phyloP scores from a whole-genome alignment of 2,888 invertebrate genomes.

The Pachymerium ferrugineum region DNA sequence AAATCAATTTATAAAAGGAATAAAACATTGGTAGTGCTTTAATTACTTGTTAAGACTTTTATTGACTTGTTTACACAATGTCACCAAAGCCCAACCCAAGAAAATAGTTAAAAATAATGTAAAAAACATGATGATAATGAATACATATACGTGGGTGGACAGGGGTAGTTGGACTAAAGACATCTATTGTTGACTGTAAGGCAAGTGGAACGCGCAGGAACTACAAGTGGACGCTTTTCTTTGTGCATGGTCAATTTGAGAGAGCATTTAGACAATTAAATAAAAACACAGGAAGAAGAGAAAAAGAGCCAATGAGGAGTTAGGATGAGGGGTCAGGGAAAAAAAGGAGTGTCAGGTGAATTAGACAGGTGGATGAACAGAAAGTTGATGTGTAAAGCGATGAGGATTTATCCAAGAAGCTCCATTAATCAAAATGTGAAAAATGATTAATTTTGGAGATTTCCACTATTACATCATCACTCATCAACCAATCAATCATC shows the following conservation, averaged over 20 bases:
- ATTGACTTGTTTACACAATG: not conserved
- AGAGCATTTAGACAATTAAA: constrained; percentile 27
- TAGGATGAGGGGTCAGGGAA: constrained; percentile 15
- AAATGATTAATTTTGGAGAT: constrained; percentile 22
- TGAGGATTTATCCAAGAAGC: not conserved
- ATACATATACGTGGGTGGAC: constrained; percentile 17
- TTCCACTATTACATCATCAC: not conserved
- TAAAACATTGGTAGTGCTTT: too few relatives aligned
- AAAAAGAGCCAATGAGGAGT: not conserved
- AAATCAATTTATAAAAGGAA: too few relatives aligned
- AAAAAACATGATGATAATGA: not conserved
- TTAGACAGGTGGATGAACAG: constrained; percentile 25
- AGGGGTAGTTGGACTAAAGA: constrained; percentile 27
- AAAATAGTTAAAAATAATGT: not conserved
- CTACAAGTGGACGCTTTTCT: constrained; percentile 25
- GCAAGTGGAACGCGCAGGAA: constrained; percentile 24
- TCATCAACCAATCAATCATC: not conserved
- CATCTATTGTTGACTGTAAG: not conserved
- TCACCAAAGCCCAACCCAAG: not conserved
- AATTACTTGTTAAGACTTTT: too few relatives aligned
- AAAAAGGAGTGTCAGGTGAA: constrained; percentile 25
- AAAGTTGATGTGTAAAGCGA: constrained; percentile 21
- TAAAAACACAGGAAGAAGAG: constrained; percentile 25
- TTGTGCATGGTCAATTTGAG: constrained; percentile 27
- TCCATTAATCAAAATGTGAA: not conserved